A percentile compares a stretch with the other conserved stretches of the same genome.
Conservation (phyloP, 2,888 invertebrate genomes). For the Plusia festucae region DNA sequence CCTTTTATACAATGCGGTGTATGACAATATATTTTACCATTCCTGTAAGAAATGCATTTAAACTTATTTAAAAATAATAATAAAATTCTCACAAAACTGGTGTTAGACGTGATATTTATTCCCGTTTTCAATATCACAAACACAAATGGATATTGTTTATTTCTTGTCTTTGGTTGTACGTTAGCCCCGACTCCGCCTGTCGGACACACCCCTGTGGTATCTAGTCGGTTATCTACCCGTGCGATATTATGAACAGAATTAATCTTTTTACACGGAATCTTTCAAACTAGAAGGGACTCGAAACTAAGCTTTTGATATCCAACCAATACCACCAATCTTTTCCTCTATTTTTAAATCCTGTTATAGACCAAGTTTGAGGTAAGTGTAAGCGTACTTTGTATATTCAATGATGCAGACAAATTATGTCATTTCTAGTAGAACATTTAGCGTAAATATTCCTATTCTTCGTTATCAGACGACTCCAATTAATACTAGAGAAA, state of each 20-base stretch:
- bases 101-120: conserved; percentile 46
- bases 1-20: conserved; percentile 24
- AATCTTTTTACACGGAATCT: conserved; percentile 56
- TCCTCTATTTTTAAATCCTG: neutral
- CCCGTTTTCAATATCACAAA: conserved; percentile 57
- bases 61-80: conserved; percentile 27
- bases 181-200: conserved; percentile 76
- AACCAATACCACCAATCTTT: too few relatives aligned
- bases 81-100: conserved; percentile 23
- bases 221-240: conserved; percentile 71
- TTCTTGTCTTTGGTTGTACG: conserved; percentile 71
- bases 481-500: conserved; percentile 73
- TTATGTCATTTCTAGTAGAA: conserved; percentile 31
- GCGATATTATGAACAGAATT: conserved; percentile 75
- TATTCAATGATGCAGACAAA: neutral
- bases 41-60: conserved; percentile 13
- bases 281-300: conserved; percentile 35
- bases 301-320: too few relatives aligned
- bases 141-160: conserved; percentile 73
- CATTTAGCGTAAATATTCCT: conserved; percentile 3
- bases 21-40: conserved; percentile 1
- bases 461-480: conserved; percentile 31
- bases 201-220: conserved; percentile 78
- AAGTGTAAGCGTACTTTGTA: too few relatives aligned
- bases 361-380: neutral